Percentiles rank a stretch among this genome's conserved stretches.
phyloP scores from a whole-genome alignment of 2,113 vertebrate genomes.

The Pterocles burchelli region DNA sequence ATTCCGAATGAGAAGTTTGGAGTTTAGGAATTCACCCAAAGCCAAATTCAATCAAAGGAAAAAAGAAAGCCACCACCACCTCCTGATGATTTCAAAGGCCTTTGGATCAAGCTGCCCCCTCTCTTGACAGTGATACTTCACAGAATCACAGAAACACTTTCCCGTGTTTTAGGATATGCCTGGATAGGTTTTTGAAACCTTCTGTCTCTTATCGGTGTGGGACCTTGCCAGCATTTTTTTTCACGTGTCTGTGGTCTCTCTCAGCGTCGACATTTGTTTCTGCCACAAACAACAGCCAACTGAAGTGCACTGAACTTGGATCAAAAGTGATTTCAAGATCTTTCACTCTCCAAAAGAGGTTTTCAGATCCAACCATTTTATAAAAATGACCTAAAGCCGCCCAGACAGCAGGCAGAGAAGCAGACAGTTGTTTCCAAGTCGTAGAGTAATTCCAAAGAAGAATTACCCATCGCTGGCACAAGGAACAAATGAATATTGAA shows the following conservation, averaged over 20 bases:
- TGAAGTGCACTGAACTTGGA: constrained; percentile 57
- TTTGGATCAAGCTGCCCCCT: neutral
- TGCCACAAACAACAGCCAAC: constrained; percentile 54
- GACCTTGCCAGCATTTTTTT: constrained; percentile 43
- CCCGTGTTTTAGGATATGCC: constrained; percentile 11
- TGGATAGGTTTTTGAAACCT: constrained; percentile 42
- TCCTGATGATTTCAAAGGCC: neutral
- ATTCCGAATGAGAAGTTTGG: neutral
- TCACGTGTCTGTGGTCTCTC: constrained; percentile 54
- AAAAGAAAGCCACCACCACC: neutral
- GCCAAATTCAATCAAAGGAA: constrained; percentile 43
- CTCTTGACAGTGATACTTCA: constrained; percentile 31
- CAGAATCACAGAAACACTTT: too few relatives aligned
- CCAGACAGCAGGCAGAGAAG: constrained; percentile 7
- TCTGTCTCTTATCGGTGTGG: constrained; percentile 46
- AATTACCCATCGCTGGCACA: constrained; percentile 55
- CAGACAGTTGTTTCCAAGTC: constrained; percentile 32
- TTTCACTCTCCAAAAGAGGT: constrained; percentile 15
- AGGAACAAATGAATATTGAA: constrained; percentile 42
- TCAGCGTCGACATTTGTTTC: constrained; percentile 42
- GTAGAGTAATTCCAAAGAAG: constrained; percentile 30
- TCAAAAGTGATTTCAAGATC: constrained; percentile 59
- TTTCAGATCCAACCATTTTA: constrained; percentile 46
- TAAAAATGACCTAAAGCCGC: constrained; percentile 48
- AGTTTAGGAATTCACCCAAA: constrained; percentile 28